These are phyloP conservation scores for Sesia bembeciformis DNA, from an alignment of 2,888 invertebrate species.

Conservation along the genomic window DNA sequence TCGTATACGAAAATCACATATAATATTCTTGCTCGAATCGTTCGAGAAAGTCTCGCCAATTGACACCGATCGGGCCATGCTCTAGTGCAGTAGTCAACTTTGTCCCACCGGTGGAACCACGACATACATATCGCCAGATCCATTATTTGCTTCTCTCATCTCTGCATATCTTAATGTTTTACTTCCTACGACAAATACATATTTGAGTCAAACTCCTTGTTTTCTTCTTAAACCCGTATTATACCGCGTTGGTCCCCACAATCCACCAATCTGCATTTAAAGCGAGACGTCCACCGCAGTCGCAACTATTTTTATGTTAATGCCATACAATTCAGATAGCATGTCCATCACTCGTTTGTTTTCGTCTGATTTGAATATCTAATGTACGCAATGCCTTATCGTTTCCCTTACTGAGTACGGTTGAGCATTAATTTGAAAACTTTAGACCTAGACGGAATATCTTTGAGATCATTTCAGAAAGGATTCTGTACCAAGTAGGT, in stretches of 20 bases:
- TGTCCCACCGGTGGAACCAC: too few relatives aligned
- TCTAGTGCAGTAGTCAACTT: too few relatives aligned
- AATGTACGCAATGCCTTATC: conserved; percentile 26
- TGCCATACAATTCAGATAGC: conserved; percentile 50
- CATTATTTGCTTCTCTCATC: too few relatives aligned
- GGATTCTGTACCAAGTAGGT: not conserved
- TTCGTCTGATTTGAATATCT: conserved; percentile 66
- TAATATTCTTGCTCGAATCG: too few relatives aligned
- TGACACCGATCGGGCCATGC: too few relatives aligned
- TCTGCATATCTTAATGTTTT: too few relatives aligned
- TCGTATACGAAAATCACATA: too few relatives aligned
- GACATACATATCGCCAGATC: too few relatives aligned
- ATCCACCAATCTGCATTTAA: conserved; percentile 51
- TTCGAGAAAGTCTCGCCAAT: too few relatives aligned
- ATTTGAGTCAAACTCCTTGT: not conserved
- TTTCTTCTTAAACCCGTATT: not conserved
- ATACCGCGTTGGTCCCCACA: not conserved
- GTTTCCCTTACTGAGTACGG: not conserved
- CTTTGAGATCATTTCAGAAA: too few relatives aligned
- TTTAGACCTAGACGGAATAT: not conserved
- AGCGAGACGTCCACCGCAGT: conserved; percentile 31
- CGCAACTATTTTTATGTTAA: conserved; percentile 61
- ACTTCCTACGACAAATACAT: conserved; percentile 2
- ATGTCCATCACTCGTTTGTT: conserved; percentile 65
- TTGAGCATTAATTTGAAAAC: not conserved